phyloP scores from a whole-genome alignment of 2,888 invertebrate genomes.

The Cephus nigrinus region DNA sequence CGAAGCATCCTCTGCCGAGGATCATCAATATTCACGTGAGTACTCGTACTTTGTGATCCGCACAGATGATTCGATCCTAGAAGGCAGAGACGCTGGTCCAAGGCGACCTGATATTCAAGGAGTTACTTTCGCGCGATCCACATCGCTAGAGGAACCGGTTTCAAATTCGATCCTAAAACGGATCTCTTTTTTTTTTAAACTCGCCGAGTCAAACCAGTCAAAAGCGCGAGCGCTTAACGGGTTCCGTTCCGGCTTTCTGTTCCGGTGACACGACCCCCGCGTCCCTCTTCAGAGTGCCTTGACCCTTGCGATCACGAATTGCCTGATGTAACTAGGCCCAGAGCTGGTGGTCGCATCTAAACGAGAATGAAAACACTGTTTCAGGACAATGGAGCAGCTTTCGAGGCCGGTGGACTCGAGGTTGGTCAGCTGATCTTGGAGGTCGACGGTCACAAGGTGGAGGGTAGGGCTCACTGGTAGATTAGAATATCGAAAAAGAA shows the following conservation, averaged over 20 bases:
- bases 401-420: constrained; percentile 90
- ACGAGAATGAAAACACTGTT: constrained; percentile 36
- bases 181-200: constrained; percentile 13
- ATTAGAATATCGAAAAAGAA: background rate
- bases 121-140: constrained; percentile 24
- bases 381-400: constrained; percentile 95
- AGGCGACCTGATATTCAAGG: background rate
- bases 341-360: background rate
- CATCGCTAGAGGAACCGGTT: constrained; percentile 13
- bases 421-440: constrained; percentile 95
- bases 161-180: constrained; percentile 17
- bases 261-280: constrained; percentile 3
- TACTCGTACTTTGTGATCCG: constrained; percentile 21
- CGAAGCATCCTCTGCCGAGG: constrained; percentile 92
- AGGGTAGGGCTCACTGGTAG: constrained; percentile 60
- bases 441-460: constrained; percentile 81
- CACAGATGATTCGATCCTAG: background rate
- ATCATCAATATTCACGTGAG: constrained; percentile 97
- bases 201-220: constrained; percentile 5
- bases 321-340: background rate
- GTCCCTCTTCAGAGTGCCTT: background rate
- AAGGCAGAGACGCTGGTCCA: background rate
- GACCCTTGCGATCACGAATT: background rate
- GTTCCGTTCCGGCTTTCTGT: constrained; percentile 11
- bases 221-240: constrained; percentile 6